Evolutionary conservation across 2,113 vertebrate species (phyloP), one percentile per base, ranked within the genome.

Genomic region (Labeo catla): DNA sequence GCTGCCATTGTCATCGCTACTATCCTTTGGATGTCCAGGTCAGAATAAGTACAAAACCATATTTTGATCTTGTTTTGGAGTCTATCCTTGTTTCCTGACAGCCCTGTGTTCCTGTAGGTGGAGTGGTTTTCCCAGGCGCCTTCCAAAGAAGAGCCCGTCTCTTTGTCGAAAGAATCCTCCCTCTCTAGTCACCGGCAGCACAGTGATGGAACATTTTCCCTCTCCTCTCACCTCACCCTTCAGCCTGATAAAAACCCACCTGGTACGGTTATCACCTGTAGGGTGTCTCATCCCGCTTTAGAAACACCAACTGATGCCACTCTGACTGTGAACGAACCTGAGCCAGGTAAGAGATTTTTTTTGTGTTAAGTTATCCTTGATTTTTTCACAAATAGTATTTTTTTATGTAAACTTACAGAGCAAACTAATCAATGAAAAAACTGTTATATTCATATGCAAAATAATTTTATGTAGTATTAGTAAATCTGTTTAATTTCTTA

Each of bases 111-210:
- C 49, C 61, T 87, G 80, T 84, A 95, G 95, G 91, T 95, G 80
- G 92, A 95, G 89, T 95, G 95, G 95, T 87, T 91, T 2, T 93
- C 84, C 54, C 89, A 93, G 57, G 88, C 87, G 47, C 91, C 93
- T 0, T 72, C 89, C 12, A 91, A 90, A 68, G 65, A 86, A 3
- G 92, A 95, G 88, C 92, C 91, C 0, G 8, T 77, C 8, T 74
- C 89, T 76, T 91, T 93, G 15, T 85, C 87, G 7, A 73, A 94
- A 52, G 90, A 93, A 50, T 84, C 93, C 49, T 91, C 87, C 63
- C 94, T 96, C 77, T 96, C 95, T 88, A 96, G 95, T 82, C 96
- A 97, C 87, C 92, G 91, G 7, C 95, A 95, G 87, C 95, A 94
- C 39, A 49, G 23, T 1, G 94, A 95, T 0, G 95, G 95, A 66